These are phyloP conservation scores for Epistrophe eligans DNA, from an alignment of 2,888 invertebrate species.

Conservation along the genomic window DNA sequence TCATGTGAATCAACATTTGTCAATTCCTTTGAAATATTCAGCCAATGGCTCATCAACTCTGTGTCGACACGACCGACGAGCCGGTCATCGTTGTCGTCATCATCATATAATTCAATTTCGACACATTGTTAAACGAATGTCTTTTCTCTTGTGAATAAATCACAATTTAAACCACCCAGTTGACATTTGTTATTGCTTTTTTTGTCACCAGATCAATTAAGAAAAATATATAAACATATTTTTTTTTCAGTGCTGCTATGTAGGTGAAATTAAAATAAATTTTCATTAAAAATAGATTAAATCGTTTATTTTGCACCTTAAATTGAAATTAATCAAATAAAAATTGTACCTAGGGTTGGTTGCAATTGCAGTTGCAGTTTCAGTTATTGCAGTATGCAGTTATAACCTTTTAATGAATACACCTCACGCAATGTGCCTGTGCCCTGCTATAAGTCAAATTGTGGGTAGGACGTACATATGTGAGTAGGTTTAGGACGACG, in stretches of 20 bases:
- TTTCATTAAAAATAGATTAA: constrained; percentile 19
- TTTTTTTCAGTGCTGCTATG: background rate
- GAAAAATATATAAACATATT: constrained; percentile 4
- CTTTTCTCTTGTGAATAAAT: constrained; percentile 52
- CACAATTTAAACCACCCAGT: constrained; percentile 54
- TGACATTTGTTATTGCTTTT: constrained; percentile 64
- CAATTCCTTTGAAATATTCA: background rate
- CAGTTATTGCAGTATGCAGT: background rate
- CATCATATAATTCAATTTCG: constrained; percentile 52
- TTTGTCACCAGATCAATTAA: constrained; percentile 36
- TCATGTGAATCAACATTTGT: constrained; percentile 1
- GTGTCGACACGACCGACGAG: background rate
- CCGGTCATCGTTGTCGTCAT: background rate
- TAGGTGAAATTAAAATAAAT: constrained; percentile 14
- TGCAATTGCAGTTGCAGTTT: background rate
- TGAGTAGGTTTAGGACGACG: background rate
- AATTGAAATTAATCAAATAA: constrained; percentile 36
- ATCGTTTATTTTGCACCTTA: background rate
- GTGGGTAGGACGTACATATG: background rate
- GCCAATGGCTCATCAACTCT: background rate
- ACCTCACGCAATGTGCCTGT: constrained; percentile 59
- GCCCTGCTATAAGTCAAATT: constrained; percentile 16
- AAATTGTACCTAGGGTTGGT: background rate
- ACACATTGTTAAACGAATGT: constrained; percentile 43
- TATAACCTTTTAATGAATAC: constrained; percentile 46